Evolutionary conservation across 2,888 invertebrate genomes (phyloP), one percentile per base, ranked within the genome.

Genomic region (Panzeria rudis): DNA sequence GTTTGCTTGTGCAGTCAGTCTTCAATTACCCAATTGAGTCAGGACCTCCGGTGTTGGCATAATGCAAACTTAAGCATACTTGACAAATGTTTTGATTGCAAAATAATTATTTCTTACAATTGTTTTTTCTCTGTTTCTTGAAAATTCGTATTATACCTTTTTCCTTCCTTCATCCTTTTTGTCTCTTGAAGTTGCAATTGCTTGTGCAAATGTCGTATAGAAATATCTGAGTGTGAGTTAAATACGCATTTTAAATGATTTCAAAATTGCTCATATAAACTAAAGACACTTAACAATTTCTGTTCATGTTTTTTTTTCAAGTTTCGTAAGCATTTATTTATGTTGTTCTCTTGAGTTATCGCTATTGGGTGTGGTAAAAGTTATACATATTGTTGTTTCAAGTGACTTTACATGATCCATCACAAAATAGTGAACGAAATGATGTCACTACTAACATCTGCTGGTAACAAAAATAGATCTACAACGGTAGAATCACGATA

Each of bases 21-120:
- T 73, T 84, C 76, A 76, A 81, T 77, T 80, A 73, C 61, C 84
- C 80, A 81, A 84, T 81, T 84, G 80, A 80, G 68, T 81, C 52
- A 29, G 54, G 17, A 56, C 44, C 72, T 23, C 52, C 32, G 72
- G 72, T 38, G 59, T 50, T 73, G 84, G 71, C 84, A 81, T 62
- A 47, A 72, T 69, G 84, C 81, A 72, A 81, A 72, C 66, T 72
- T 84, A 76, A 79, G 72, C 25, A 29, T 38, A 77, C 77, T 81
- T 73, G 77, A 77, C 61, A 83, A 72, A 64, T 86, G 71, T 86
- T 84, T 82, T 86, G 69, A 82, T 84, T 83, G 85, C 85, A 66
- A 78, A 76, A 83, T 83, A 78, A 77, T 77, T 73, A 69, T 79
- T 77, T 76, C n/a, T 4, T 56, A 6, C 35, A 47, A 47, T 68